Conservation (phyloP, 2,113 vertebrate genomes). For the Chaetops frenatus region DNA sequence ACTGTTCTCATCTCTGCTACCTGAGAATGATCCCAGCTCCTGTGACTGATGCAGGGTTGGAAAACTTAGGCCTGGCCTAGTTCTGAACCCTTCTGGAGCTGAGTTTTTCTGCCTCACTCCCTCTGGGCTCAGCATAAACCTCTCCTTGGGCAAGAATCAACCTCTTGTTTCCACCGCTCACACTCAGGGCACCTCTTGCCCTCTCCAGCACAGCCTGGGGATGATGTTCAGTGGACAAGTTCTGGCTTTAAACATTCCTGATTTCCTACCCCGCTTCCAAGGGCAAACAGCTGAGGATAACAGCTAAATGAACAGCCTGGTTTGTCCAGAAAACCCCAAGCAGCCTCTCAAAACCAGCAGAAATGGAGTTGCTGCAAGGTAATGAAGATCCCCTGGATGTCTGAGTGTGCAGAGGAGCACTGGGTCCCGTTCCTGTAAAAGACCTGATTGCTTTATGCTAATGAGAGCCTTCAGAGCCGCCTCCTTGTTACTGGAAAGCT, state of each 20-base stretch:
- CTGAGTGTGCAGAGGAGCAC: neutral
- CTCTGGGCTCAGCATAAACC: neutral
- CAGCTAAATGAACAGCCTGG: neutral
- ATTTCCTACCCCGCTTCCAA: neutral
- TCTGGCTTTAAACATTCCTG: neutral
- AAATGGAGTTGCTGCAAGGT: neutral
- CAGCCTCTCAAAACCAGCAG: neutral
- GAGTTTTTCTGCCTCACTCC: neutral
- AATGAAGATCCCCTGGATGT: neutral
- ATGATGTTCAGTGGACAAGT: neutral
- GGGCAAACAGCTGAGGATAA: neutral
- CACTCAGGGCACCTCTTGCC: neutral
- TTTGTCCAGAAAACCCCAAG: neutral
- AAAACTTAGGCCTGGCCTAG: neutral
- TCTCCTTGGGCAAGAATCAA: neutral
- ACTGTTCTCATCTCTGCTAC: neutral
- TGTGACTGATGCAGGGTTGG: neutral
- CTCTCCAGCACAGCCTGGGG: neutral
- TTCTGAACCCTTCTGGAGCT: neutral
- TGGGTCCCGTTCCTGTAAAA: slow-evolving; percentile 9
- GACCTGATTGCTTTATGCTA: slow-evolving; percentile 16
- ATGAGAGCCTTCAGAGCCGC: neutral
- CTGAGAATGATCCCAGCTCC: neutral
- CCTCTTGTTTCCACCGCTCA: neutral
- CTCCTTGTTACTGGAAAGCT: neutral